A percentile compares a stretch with the other conserved stretches of the same genome.
phyloP scores from a whole-genome alignment of 2,113 vertebrate species.

The Pelodiscus sinensis region DNA sequence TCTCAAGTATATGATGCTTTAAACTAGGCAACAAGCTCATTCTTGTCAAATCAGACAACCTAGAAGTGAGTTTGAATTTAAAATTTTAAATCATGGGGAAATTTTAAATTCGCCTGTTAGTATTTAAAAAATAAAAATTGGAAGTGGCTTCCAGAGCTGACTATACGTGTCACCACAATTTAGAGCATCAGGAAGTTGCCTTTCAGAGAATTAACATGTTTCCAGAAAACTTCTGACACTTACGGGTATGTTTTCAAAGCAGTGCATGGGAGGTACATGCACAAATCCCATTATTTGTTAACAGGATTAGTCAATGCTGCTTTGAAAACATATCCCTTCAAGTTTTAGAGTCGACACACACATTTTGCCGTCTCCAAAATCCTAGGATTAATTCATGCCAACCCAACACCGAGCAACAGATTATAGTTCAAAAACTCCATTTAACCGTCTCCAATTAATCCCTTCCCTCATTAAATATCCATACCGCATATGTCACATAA shows the following conservation, averaged over 20 bases:
- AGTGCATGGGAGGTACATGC: slow-evolving; percentile 4
- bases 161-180: background rate
- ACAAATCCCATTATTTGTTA: slow-evolving; percentile 62
- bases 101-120: background rate
- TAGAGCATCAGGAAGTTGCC: background rate
- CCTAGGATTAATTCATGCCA: background rate
- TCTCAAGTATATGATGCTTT: slow-evolving; percentile 8
- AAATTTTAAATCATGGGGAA: background rate
- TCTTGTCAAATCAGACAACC: background rate
- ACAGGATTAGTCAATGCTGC: slow-evolving; percentile 37
- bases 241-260: slow-evolving; percentile 33
- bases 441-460: background rate
- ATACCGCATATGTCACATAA: background rate
- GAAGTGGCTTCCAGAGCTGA: background rate
- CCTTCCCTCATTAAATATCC: background rate
- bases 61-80: background rate
- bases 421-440: background rate
- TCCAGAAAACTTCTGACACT: slow-evolving; percentile 36
- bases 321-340: slow-evolving; percentile 41
- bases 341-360: background rate
- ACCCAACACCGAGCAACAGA: background rate
- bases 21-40: background rate
- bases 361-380: background rate
- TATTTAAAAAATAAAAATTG: background rate
- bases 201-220: background rate